Evolutionary conservation across 2,113 vertebrate genomes (phyloP), one percentile per base, ranked within the genome.

Genomic region (Nothoprocta pentlandii): DNA sequence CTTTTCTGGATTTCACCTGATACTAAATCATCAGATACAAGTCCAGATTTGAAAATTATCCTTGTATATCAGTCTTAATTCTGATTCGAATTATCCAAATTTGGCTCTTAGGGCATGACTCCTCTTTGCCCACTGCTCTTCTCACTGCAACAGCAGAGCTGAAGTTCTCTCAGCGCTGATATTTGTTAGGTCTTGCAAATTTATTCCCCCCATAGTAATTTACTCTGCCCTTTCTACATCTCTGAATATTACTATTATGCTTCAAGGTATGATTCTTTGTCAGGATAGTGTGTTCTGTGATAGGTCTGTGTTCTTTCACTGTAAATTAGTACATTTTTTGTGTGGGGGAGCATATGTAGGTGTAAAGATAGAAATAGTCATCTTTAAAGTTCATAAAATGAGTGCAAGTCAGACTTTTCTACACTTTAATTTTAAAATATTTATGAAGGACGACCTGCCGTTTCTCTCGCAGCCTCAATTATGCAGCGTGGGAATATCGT

Each of bases 361-460:
- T 92, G 59, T 90, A 76, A 76, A 80, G 68, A 85, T 74, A 85
- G 90, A 93, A 96, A 95, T 63, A 85, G 51, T 67, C 22, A 58
- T 77, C 63, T 70, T 83, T 77, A 92, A 82, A 90, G 90, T 59
- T 94, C 90, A 90, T 41, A 67, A 92, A 93, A 93, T 59, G 26
- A 83, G 32, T 80, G 41, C 61, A 92, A 94, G 71, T 85, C 79
- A 93, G 85, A 93, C 23, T 88, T 89, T 63, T 54, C 59, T 83
- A 28, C 76, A 80, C 82, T 77, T 87, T 69, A 88, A 83, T 89
- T 89, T 94, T 58, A 82, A 80, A 92, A 77, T 70, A 80, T 90
- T 94, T 96, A 85, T 80, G 71, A 91, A 91, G 93, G 59, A 90
- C 41, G 56, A 58, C 36, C 67, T 94, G n/a, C 70, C 1, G 1